A percentile compares a stretch with the other conserved stretches of the same genome.
phyloP scores from a whole-genome alignment of 2,113 vertebrate species.

The Myrmophylax atrothorax region DNA sequence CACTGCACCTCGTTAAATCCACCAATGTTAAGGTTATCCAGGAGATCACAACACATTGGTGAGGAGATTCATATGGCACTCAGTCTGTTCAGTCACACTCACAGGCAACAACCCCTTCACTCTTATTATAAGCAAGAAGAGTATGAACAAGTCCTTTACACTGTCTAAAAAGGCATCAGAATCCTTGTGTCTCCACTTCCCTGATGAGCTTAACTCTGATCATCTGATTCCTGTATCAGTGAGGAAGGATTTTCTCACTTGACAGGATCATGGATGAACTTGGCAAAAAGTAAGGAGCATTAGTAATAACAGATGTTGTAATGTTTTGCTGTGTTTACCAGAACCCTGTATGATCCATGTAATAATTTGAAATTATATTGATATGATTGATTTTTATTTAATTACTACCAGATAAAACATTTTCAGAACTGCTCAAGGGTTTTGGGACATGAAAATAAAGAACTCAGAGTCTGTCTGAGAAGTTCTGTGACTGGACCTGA shows the following conservation, averaged over 20 bases:
- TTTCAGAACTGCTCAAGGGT: background rate
- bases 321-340: slow-evolving; percentile 11
- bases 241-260: background rate
- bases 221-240: background rate
- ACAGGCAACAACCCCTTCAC: background rate
- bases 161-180: background rate
- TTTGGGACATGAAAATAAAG: background rate
- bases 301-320: slow-evolving; percentile 24
- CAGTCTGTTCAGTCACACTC: background rate
- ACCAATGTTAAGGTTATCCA: background rate
- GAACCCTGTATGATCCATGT: background rate
- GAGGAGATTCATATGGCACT: background rate
- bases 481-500: background rate
- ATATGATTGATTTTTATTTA: slow-evolving; percentile 29
- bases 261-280: background rate
- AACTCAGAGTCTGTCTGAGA: background rate
- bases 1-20: background rate
- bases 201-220: background rate
- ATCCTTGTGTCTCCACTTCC: background rate
- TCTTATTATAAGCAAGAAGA: background rate
- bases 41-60: background rate
- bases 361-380: slow-evolving; percentile 1
- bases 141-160: background rate
- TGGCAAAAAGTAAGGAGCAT: slow-evolving; percentile 12
- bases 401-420: background rate